Base-by-base conservation (phyloP, 2,797 vertebrate genomes). In the Labroides dimidiatus region DNA sequence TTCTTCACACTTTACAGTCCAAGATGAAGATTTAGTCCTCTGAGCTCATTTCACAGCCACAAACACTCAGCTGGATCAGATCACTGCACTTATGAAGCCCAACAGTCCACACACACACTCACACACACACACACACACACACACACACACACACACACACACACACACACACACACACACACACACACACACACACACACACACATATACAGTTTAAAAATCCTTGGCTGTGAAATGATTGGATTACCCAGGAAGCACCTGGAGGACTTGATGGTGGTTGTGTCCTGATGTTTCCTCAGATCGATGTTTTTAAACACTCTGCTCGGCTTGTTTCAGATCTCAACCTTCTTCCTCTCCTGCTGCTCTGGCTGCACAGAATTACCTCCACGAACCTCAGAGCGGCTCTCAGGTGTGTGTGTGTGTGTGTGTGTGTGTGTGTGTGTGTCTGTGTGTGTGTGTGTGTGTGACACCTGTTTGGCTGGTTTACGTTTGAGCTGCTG, bases 381-480 rank as follows among this genome's bases (percentile, higher is more conserved):
- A 60, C 14, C 20, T 33, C 47, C 0, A 2, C 55, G 47, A 70
- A 71, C 60, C 69, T 42, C 75, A 59, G 33, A 73, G 70, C 50
- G 44, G 45, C 64, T 58, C 75, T 82, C 51, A 19, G 44, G 75
- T 75, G 62, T 75, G 62, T 69, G 60, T 23, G 58, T 27, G 50
- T 75, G 30, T 33, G 30, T 33, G 30, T 33, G 30, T 33, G 30
- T 33, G 30, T 33, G 30, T 33, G 30, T 33, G 30, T 33, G 72
- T 33, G 60, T 23, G 58, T 27, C 47, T 75, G 30, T 33, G 30
- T 33, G 30, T 33, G 30, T 6, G 30, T 33, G 5, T 33, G 30
- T 33, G 30, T 27, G 24, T 27, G 72, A 82, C 80, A 80, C 65
- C 76, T 81, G 82, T 70, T 87, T 42, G 12, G 49, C 54, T 79